Conservation (phyloP, 1,140 invertebrate genomes). For the Fopius arisanus region DNA sequence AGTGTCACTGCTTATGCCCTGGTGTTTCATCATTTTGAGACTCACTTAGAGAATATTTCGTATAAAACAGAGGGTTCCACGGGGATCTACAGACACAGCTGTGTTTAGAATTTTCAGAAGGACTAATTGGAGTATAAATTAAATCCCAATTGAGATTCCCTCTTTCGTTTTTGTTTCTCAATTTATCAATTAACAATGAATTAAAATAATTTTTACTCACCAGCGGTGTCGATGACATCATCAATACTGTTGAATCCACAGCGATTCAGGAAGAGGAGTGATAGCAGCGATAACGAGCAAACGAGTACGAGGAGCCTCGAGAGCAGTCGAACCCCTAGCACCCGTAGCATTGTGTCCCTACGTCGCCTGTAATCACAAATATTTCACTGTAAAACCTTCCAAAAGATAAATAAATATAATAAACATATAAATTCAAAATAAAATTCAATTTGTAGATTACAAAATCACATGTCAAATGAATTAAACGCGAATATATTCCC, state of each 20-base stretch:
- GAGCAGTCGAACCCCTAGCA: slow-evolving; percentile 67
- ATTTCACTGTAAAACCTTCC: slow-evolving; percentile 41
- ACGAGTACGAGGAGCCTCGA: slow-evolving; percentile 68
- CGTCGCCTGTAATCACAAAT: slow-evolving; percentile 54
- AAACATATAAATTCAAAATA: too few species aligned
- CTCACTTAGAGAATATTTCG: slow-evolving; percentile 35
- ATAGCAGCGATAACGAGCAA: slow-evolving; percentile 66
- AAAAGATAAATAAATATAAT: slow-evolving; percentile 40
- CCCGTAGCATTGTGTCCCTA: slow-evolving; percentile 63
- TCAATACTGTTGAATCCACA: slow-evolving; percentile 64
- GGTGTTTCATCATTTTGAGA: slow-evolving; percentile 31
- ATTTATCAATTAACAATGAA: background rate
- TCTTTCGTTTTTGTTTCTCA: too few species aligned
- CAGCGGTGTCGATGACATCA: slow-evolving; percentile 52
- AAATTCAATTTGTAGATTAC: too few species aligned
- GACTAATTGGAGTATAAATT: too few species aligned
- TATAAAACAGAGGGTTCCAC: background rate
- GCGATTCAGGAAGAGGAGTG: slow-evolving; percentile 66
- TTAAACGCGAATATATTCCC: too few species aligned
- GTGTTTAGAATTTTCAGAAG: background rate
- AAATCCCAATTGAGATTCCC: too few species aligned
- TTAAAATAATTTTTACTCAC: slow-evolving; percentile 40
- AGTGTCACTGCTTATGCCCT: slow-evolving; percentile 45
- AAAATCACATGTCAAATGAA: too few species aligned
- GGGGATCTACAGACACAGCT: background rate